A percentile compares a stretch with the other conserved stretches of the same genome.
phyloP scores from a whole-genome alignment of 1,140 invertebrate genomes.

The Drosophila pandora region DNA sequence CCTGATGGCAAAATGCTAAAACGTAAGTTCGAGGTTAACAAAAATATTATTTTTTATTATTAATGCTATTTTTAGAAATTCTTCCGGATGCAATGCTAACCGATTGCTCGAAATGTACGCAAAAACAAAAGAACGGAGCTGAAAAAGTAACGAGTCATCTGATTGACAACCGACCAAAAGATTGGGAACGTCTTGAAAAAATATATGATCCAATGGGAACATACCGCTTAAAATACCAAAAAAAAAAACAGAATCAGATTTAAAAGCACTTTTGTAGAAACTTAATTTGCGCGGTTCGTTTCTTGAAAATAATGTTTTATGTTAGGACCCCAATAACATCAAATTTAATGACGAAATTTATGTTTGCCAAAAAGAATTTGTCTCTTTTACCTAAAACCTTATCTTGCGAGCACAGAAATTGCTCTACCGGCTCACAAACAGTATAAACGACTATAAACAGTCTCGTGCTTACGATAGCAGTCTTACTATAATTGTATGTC shows the following conservation, averaged over 20 bases:
- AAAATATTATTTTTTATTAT: not conserved
- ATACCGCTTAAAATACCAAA: slow-evolving; percentile 83
- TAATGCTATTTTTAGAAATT: slow-evolving; percentile 83
- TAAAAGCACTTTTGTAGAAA: not conserved
- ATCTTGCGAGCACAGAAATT: no score
- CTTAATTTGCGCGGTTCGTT: no score
- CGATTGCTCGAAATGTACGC: slow-evolving; percentile 87
- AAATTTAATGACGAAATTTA: no score
- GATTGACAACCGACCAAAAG: slow-evolving; percentile 85
- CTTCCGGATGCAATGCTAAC: slow-evolving; percentile 87
- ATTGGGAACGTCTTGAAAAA: slow-evolving; percentile 85
- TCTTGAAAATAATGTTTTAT: no score
- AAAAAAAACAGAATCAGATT: not conserved
- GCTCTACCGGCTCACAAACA: no score
- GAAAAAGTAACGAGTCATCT: slow-evolving; percentile 85
- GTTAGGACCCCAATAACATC: no score
- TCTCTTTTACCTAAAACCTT: no score
- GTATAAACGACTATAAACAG: no score
- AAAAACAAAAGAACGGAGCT: slow-evolving; percentile 85
- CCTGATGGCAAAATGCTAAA: slow-evolving; percentile 89
- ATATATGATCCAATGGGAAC: slow-evolving; percentile 87
- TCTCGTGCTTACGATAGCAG: no score
- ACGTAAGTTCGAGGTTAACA: slow-evolving; percentile 45
- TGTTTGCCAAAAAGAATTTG: no score
- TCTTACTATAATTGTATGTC: no score